A percentile compares a stretch with the other conserved stretches of the same genome.
phyloP scores from a whole-genome alignment of 2,113 vertebrate genomes.

The Osmerus mordax region DNA sequence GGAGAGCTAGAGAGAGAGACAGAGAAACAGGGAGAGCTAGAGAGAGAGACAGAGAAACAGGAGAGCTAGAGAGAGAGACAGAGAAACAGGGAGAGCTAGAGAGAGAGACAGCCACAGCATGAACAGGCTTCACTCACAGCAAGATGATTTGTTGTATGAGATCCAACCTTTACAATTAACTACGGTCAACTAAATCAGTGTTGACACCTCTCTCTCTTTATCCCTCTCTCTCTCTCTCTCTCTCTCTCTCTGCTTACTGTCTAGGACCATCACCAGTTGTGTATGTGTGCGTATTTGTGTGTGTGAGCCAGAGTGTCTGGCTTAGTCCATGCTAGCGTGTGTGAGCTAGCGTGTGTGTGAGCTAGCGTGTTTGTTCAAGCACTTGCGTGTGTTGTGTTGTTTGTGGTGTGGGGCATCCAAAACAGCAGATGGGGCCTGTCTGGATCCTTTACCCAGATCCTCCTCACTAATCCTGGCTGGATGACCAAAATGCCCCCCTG shows the following conservation, averaged over 20 bases:
- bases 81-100: background rate
- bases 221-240: background rate
- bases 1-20: background rate
- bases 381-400: slow-evolving; percentile 22
- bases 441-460: slow-evolving; percentile 74
- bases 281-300: too few species aligned
- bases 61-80: too few species aligned
- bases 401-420: slow-evolving; percentile 45
- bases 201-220: background rate
- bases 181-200: too few species aligned
- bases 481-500: slow-evolving; percentile 65
- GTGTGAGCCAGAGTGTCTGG: too few species aligned
- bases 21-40: too few species aligned
- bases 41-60: background rate
- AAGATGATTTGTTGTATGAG: background rate
- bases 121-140: too few species aligned
- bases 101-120: background rate
- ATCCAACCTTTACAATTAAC: background rate
- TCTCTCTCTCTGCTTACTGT: slow-evolving; percentile 18
- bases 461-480: slow-evolving; percentile 69
- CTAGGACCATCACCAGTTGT: slow-evolving; percentile 10
- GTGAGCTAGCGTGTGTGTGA: too few species aligned
- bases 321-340: too few species aligned
- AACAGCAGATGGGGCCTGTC: slow-evolving; percentile 76
- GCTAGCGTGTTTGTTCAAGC: too few species aligned